phyloP scores from a whole-genome alignment of 1,140 invertebrate genomes.

The Hylaeus volcanicus region DNA sequence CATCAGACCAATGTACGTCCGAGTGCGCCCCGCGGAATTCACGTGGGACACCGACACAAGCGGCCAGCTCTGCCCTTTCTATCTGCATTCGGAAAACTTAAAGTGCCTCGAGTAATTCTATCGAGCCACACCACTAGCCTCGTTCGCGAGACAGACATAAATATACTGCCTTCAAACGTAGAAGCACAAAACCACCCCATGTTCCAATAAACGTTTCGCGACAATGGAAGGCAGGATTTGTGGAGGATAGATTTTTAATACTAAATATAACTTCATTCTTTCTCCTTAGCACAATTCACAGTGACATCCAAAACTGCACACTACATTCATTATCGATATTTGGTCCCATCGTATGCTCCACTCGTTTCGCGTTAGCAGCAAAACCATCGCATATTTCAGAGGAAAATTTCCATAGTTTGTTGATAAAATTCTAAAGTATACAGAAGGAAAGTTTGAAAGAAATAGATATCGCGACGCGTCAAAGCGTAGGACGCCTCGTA shows the following conservation, averaged over 20 bases:
- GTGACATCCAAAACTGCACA: no score
- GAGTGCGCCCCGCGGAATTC: constrained; percentile 36
- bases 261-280: no score
- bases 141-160: constrained; percentile 7
- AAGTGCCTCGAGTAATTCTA: constrained; percentile 26
- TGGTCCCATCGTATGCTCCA: no score
- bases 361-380: no score
- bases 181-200: not conserved
- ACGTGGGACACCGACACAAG: not conserved
- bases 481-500: not conserved
- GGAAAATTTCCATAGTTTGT: not conserved
- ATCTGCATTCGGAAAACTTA: constrained; percentile 32
- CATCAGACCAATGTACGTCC: constrained; percentile 27
- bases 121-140: not conserved
- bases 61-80: not conserved
- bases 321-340: no score
- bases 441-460: no score
- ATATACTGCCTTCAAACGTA: not conserved
- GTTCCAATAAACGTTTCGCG: no score
- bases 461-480: not conserved
- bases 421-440: no score
- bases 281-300: no score
- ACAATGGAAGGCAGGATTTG: no score
- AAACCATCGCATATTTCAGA: no score
- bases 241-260: no score